Evolutionary conservation across 1,140 invertebrate species (phyloP), one percentile per base, ranked within the genome.

Genomic region (Ceratina calcarata): DNA sequence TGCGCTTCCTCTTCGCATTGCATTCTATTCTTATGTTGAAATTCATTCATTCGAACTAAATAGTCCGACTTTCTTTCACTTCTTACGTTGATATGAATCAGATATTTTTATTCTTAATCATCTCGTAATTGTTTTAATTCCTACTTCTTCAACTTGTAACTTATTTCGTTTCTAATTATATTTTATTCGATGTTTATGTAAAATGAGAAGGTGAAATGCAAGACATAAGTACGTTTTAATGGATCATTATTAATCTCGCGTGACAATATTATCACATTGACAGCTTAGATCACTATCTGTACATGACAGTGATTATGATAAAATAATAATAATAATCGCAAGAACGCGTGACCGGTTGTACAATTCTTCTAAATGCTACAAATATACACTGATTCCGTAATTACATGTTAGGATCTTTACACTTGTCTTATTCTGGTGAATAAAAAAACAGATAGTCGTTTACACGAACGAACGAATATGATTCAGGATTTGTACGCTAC

Each of bases 201-300:
- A 37, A 37, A n/a, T n/a, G n/a, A n/a, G n/a, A n/a, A 68, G 7
- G 45, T 10, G 73, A 58, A 1, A 74, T 49, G 67, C 51, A 55
- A 12, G n/a, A n/a, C n/a, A 60, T 66, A 80, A 16, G 15, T 71
- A 81, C 81, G 67, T 90, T 91, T 90, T 82, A 90, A 91, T 90
- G 85, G 89, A 91, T 92, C 90, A 89, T 93, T 92, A 91, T 93
- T 92, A 91, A 90, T 92, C 87, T 89, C 88, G 81, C 84, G 86
- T 89, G 88, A 91, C 87, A 90, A n/a, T n/a, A n/a, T 89, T 88
- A 82, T 92, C 89, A 88, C 90, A 91, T 92, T 90, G 92, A 92
- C 91, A 92, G 91, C n/a, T 92, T 91, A 81, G 89, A 90, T 58
- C 86, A 91, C 89, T 93, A 93, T 93, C 90, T 93, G 92, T 91